Evolutionary conservation across 2,797 vertebrate species (phyloP), one percentile per base, ranked within the genome.

Genomic region (Manis javanica): DNA sequence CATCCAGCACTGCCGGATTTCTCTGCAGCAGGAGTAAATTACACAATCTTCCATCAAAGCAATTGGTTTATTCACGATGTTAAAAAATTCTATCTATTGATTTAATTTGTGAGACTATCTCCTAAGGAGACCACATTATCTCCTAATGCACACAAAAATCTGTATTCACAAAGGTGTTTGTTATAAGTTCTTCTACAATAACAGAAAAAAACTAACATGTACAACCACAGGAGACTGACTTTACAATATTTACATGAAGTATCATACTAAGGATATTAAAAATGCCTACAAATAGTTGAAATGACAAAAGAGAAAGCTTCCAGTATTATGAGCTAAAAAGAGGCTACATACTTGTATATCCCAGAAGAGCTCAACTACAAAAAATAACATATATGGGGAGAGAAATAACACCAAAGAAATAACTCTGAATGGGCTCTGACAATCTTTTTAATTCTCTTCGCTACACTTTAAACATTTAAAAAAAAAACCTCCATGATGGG

Each of bases 371-470:
- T n/a, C 9, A 31, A 39, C 37, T 46, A 14, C 14, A 6, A 11
- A 51, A 53, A 59, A 11, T 0, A 21, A 37, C 8, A n/a, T 7
- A 16, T 8, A 3, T 5, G 4, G 1, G 10, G 15, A 7, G 15
- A 16, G 46, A 21, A 21, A 1, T 1, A 23, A 4, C 29, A 11
- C 64, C 37, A 29, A 12, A 3, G 55, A 2, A 46, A 2, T 2
- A 3, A 5, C 68, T 24, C 69, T 18, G 34, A n/a, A 49, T 0
- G 37, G n/a, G 46, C 46, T 46, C 8, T 16, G 57, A 42, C 2
- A 19, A 42, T 19, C 8, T 46, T 15, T 39, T 39, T 34, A 49
- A 46, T 14, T 42, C 59, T 64, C 55, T 24, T 57, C 49, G 29
- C 31, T 31, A 10, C 10, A 21, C 23, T 49, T 74, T 55, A 51